phyloP scores from a whole-genome alignment of 2,888 invertebrate species.

The Entomobrya multifasciata region DNA sequence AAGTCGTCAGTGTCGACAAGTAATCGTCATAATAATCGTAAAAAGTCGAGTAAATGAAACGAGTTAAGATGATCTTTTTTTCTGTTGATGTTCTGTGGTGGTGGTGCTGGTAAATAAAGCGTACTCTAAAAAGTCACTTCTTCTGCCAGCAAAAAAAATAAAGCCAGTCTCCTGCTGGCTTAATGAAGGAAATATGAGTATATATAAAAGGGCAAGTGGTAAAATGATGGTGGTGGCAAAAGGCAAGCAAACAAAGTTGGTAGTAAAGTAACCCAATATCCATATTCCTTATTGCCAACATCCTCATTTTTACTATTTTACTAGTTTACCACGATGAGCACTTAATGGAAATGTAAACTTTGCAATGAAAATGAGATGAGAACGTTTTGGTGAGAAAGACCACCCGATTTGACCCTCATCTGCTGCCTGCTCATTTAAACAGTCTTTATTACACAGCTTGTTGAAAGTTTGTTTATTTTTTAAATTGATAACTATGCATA shows the following conservation, averaged over 20 bases:
- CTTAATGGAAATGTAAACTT: conserved; percentile 72
- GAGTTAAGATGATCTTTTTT: conserved; percentile 68
- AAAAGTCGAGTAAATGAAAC: conserved; percentile 70
- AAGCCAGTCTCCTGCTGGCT: conserved; percentile 64
- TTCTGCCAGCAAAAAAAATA: too few relatives aligned
- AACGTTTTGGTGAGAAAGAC: conserved; percentile 59
- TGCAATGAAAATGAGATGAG: conserved; percentile 34
- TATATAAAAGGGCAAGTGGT: conserved; percentile 66
- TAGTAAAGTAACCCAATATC: conserved; percentile 62
- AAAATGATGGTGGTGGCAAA: conserved; percentile 44
- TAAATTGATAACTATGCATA: conserved; percentile 37
- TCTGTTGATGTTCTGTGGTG: too few relatives aligned
- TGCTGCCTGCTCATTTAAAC: conserved; percentile 5
- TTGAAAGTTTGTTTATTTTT: conserved; percentile 34
- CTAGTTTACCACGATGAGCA: conserved; percentile 59
- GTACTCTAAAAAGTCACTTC: too few relatives aligned
- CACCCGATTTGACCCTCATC: conserved; percentile 70
- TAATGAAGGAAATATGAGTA: conserved; percentile 73
- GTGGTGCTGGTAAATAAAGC: too few relatives aligned
- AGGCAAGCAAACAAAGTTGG: conserved; percentile 40
- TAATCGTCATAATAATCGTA: conserved; percentile 63
- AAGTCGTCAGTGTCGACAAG: conserved; percentile 45
- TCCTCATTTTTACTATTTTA: conserved; percentile 33
- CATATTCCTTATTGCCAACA: conserved; percentile 41
- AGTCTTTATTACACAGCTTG: background rate